Evolutionary conservation across 2,113 vertebrate genomes (phyloP).

Genomic region (Urocynchramus pylzowi): DNA sequence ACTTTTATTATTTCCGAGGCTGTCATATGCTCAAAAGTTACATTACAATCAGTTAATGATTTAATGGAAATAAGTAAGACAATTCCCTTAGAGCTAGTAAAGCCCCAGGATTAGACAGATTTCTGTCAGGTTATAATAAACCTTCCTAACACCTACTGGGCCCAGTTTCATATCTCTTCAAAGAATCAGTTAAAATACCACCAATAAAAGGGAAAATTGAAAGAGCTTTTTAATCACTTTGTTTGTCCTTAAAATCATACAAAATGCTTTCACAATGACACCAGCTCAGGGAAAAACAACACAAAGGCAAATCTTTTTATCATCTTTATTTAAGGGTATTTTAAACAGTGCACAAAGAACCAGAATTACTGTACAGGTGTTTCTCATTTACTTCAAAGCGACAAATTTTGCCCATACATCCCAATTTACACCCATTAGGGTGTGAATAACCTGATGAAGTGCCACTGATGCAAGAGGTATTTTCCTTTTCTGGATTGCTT

Average conservation of each 20-base stretch:
- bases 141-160: constrained; percentile 42
- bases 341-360: background rate
- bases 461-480: background rate
- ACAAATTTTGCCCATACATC: background rate
- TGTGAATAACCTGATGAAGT: background rate
- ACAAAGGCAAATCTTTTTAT: background rate
- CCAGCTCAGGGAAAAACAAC: constrained; percentile 12
- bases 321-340: constrained; percentile 20
- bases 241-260: constrained; percentile 25
- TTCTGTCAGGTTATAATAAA: constrained; percentile 57
- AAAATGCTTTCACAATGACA: constrained; percentile 10
- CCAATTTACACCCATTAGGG: background rate
- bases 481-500: background rate
- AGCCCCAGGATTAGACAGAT: constrained; percentile 40
- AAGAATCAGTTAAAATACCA: constrained; percentile 28
- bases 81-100: constrained; percentile 30
- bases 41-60: constrained; percentile 36
- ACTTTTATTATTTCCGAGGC: constrained; percentile 9
- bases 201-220: constrained; percentile 24
- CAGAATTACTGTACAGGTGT: constrained; percentile 5
- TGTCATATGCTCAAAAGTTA: background rate
- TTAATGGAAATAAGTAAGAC: constrained; percentile 39
- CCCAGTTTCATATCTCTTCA: constrained; percentile 34
- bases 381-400: constrained; percentile 19
- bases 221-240: constrained; percentile 35